phyloP scores from a whole-genome alignment of 2,113 vertebrate genomes.

The Melanocharis versteri region DNA sequence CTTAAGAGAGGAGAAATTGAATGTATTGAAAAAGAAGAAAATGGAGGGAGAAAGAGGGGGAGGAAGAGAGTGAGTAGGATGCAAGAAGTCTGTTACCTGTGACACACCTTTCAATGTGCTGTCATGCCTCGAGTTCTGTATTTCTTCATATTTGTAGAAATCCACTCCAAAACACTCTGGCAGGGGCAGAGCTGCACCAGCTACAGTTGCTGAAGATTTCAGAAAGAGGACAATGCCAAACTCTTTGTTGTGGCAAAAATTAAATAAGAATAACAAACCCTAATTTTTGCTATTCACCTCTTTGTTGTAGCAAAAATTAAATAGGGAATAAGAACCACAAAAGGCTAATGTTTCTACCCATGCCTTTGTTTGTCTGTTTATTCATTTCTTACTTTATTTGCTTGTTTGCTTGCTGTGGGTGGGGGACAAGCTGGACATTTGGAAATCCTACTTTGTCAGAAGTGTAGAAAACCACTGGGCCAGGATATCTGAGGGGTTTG shows the following conservation, averaged over 20 bases:
- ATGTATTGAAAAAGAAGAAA: not conserved
- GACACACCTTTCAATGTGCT: not conserved
- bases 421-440: not conserved
- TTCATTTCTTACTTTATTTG: fast-evolving
- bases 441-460: not conserved
- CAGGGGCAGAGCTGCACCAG: not conserved
- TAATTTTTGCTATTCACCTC: not conserved
- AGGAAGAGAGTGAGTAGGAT: not conserved
- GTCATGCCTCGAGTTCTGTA: not conserved
- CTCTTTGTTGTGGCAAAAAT: not conserved
- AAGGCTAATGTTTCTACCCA: fast-evolving
- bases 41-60: not conserved
- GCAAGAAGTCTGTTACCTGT: not conserved
- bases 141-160: not conserved
- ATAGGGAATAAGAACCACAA: not conserved
- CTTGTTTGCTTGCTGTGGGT: fast-evolving
- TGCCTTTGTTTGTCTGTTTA: fast-evolving
- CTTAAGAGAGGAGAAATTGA: not conserved
- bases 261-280: not conserved
- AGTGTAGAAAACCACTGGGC: not conserved
- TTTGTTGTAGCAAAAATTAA: not conserved
- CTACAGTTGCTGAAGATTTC: not conserved
- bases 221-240: not conserved
- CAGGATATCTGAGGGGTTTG: not conserved
- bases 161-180: not conserved